Base-by-base conservation (phyloP, 2,113 vertebrate genomes). In the Epinephelus moara region DNA sequence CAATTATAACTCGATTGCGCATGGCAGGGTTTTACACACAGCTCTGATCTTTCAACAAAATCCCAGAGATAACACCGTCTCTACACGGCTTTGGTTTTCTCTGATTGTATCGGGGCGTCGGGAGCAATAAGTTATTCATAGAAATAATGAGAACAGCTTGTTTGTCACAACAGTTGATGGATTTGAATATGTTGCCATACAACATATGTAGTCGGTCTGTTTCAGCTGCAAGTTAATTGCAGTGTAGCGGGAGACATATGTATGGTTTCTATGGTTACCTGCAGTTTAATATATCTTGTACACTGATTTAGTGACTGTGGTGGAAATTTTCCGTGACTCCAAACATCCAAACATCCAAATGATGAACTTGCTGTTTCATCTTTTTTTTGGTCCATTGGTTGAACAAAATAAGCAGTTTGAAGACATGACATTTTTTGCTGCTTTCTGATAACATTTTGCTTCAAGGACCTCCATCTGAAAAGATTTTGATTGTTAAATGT, bases 241-340 rank as follows among this genome's bases (percentile, higher is more conserved):
- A 59, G 2, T 59, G 33, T 30, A 23, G 18, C 5, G 40, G 30
- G 10, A 71, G 18, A 47, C 33, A 37, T 55, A 45, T 52, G 53
- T n/a, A 6, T 50, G 13, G 17, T 74, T 69, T n/a, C 61, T n/a
- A 50, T 63, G 66, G 56, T 21, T 62, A 49, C 82, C 19, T 53
- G 37, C 40, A 42, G 37, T 62, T 49, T 62, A 52, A 68, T 40
- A 57, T 37, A 37, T 59, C 50, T 40, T 49, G 6, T 5, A 73
- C 15, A 57, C 52, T 73, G 52, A 73, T 56, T 47, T 57, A 19
- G 1, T 18, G n/a, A 62, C 30, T 37, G 19, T 33, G 27, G 21
- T 14, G 14, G 10, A 9, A 11, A 5, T 9, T 19, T 25, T 61
- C 8, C 30, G 14, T 37, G 47, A 9, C 4, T 50, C 23, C n/a